These are phyloP conservation scores for Meganola albula DNA, from an alignment of 2,888 invertebrate genomes.

Conservation along the genomic window DNA sequence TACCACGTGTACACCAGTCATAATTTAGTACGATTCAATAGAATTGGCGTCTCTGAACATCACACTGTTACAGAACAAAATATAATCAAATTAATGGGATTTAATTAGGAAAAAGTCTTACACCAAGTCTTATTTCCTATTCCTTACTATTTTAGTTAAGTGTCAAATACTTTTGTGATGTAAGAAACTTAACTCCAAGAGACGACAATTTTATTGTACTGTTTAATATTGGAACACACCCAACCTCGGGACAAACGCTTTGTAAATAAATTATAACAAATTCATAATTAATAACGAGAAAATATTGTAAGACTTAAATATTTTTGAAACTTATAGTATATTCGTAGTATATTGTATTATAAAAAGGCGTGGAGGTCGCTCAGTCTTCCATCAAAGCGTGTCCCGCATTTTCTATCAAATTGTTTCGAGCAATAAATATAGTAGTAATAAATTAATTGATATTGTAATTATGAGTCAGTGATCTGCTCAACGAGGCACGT, in stretches of 20 bases:
- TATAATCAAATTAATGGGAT: too few species aligned
- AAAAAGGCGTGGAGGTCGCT: slow-evolving; percentile 15
- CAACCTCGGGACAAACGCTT: slow-evolving; percentile 39
- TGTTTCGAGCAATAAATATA: slow-evolving; percentile 46
- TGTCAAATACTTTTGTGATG: too few species aligned
- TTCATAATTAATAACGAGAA: slow-evolving; percentile 38
- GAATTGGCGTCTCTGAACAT: too few species aligned
- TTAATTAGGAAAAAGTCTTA: too few species aligned
- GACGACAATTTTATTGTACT: too few species aligned
- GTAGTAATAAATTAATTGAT: slow-evolving; percentile 38
- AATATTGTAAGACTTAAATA: slow-evolving; percentile 59
- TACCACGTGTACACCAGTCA: too few species aligned
- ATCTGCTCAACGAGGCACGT: slow-evolving; percentile 66
- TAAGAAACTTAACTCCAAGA: too few species aligned
- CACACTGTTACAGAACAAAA: too few species aligned
- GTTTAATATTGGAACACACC: slow-evolving; percentile 24
- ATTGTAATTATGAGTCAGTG: slow-evolving; percentile 44
- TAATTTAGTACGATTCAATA: too few species aligned
- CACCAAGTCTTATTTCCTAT: too few species aligned
- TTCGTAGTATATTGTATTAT: slow-evolving; percentile 33
- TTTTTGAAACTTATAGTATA: slow-evolving; percentile 66
- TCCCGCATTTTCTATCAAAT: slow-evolving; percentile 22
- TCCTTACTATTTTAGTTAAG: too few species aligned
- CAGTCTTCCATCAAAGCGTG: not conserved
- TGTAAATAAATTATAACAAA: slow-evolving; percentile 42